Evolutionary conservation across 2,113 vertebrate species (phyloP).

Genomic region (Columba janthina): DNA sequence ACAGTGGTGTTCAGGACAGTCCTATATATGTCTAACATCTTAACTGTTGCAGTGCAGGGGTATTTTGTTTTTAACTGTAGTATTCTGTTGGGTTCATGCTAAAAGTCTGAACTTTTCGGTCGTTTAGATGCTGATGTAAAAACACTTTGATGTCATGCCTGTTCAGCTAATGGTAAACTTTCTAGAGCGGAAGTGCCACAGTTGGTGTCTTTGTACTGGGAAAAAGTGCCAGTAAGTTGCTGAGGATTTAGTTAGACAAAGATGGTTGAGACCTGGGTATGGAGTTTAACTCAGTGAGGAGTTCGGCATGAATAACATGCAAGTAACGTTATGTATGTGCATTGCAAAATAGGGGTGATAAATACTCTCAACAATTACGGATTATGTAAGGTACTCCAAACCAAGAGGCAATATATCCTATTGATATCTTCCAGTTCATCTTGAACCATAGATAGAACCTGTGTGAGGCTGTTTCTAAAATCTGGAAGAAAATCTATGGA

Average conservation of each 20-base stretch:
- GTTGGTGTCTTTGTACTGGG: neutral
- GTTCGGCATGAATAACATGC: neutral
- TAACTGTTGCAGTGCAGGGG: neutral
- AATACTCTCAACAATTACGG: neutral
- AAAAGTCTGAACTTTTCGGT: neutral
- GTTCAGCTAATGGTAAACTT: neutral
- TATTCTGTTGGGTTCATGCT: neutral
- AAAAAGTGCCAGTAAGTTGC: neutral
- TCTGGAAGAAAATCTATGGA: neutral
- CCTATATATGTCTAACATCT: neutral
- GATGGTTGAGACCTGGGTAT: neutral
- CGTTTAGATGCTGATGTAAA: neutral
- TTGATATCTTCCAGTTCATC: neutral
- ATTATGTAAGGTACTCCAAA: neutral
- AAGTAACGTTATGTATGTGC: neutral
- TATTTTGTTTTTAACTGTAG: neutral
- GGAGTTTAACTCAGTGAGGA: neutral
- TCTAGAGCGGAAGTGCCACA: neutral
- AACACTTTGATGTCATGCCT: neutral
- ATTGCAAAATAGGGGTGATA: neutral
- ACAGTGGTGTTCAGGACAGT: neutral
- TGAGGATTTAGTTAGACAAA: neutral
- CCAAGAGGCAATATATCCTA: neutral
- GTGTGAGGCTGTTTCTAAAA: neutral
- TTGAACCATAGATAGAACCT: neutral